Evolutionary conservation across 2,113 vertebrate genomes (phyloP), one percentile per base, ranked within the genome.

Genomic region (Phalacrocorax pelagicus): DNA sequence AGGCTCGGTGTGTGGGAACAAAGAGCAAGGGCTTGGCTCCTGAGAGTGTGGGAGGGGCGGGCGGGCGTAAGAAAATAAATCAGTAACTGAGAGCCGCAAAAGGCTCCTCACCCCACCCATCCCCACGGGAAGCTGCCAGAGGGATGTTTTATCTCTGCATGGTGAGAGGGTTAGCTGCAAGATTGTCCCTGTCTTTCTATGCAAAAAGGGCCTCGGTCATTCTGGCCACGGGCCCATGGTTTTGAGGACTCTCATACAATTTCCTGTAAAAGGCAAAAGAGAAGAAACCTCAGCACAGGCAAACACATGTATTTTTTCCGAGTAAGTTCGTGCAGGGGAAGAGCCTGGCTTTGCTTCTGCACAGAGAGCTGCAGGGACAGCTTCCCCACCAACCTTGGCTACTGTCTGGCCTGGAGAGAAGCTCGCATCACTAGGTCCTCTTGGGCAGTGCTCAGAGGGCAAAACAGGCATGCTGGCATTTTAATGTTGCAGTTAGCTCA

Each of bases 361-460:
- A 11, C 6, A 3, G n/a, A 8, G 47, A 13, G 27, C 42, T 40
- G 72, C 34, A 18, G 86, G 47, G 42, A 36, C 38, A 8, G 34
- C 51, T 46, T 15, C 57, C 4, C 12, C 1, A 1, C 12, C 72
- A 46, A 6, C 59, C 59, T 27, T 8, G 0, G 16, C 30, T 32
- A 11, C 38, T 42, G 32, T 44, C 26, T 52, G 26, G 11, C 34
- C 34, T 57, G 74, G 36, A 47, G 61, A 4, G 34, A 11, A 17
- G 40, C 18, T 67, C 24, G 0, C 51, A 36, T 36, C 38, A 0
- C 32, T 8, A 0, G 2, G 5, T 49, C 24, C 34, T 75, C 77
- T 2, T 24, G 23, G 71, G 42, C 29, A 84, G 65, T 57, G 63
- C 58, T 83, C 10, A 0, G 40, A 24, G n/a, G 24, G 22, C n/a